Evolutionary conservation across 2,888 invertebrate genomes (phyloP), one percentile per base, ranked within the genome.

Genomic region (Pyrrhia umbra): DNA sequence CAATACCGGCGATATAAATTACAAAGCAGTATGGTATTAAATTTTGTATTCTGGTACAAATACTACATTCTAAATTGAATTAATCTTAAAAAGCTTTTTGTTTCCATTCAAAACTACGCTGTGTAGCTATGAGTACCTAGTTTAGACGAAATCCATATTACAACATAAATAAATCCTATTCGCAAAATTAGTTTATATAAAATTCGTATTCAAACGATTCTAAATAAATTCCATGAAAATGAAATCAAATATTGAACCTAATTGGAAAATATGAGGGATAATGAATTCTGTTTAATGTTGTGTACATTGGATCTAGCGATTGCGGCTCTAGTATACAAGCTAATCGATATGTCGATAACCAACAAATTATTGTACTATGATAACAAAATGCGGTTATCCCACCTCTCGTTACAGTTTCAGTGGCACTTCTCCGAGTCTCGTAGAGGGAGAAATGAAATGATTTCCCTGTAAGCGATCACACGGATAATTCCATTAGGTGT

Each of bases 401-500:
- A 69, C 66, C 63, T 39, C 52, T 39, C 13, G 55, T 61, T 60
- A 47, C 55, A 37, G 46, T 43, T 59, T 30, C 49, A 71, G 16
- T 42, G 52, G 47, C 37, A 27, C 25, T 50, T 20, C 50, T 40
- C 63, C 43, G 23, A n/a, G 43, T 34, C 25, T 21, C 20, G 6
- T 39, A 21, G 52, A 56, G 60, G 34, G 59, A 51, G 66, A 73
- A 78, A 81, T 82, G 80, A 79, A 81, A 79, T 75, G 79, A 77
- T 82, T 81, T 70, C 65, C 66, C 66, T 69, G 73, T 70, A 77
- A 82, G 74, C 80, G 73, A 84, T 83, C 79, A 62, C 65, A 67
- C 70, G 74, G 66, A 79, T 83, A 83, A 84, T 81, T 77, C 72
- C 60, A 78, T 84, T 82, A 79, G 73, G 58, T 61, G 30, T 58